Base-by-base conservation (phyloP, 1,140 invertebrate genomes). In the Heliconius congener region DNA sequence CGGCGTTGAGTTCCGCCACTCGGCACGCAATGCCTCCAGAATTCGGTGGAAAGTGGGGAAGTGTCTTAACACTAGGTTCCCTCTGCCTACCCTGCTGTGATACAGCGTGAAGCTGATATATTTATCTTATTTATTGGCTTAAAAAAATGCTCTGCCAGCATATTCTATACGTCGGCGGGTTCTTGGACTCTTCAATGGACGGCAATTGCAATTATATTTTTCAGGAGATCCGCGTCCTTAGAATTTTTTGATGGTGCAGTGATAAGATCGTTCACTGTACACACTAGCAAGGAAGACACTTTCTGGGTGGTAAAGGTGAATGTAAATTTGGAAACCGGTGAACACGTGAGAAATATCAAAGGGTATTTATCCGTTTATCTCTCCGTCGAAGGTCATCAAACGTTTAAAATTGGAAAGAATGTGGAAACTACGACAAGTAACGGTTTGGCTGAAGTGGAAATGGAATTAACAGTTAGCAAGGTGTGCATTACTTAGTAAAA, bases 211-310 rank as follows among this genome's bases (percentile, higher is more conserved):
- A 23, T 23, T 23, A 23, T 23, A 23, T 23, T 50, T 87, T 87
- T 52, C 76, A 96, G 95, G 96, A 95, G 95, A 90, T 84, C 87
- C 11, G 94, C 95, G 2, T 88, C 88, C 42, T 84, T 96, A 30
- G 95, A 96, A 85, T 94, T 95, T 72, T 96, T 94, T 79, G 91
- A 96, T 75, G 85, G 90, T n/a, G 93, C 95, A 2, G 84, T 96
- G 4, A 94, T 96, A 78, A 90, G 95, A 81, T 95, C 95, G 73
- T 85, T 96, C 1, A 95, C 95, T 57, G 93, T 94, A 42, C 88
- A 92, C 37, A 87, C 90, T 0, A 86, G 84, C 27, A 92, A 90
- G 46, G 84, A 81, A 37, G 82, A 82, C 73, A 86, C 88, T 9
- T 81, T 90, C 27, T 96, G 95, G 95, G 82, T 89, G 23, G 84